phyloP scores from a whole-genome alignment of 2,888 invertebrate species.

The Brachyptera putata region DNA sequence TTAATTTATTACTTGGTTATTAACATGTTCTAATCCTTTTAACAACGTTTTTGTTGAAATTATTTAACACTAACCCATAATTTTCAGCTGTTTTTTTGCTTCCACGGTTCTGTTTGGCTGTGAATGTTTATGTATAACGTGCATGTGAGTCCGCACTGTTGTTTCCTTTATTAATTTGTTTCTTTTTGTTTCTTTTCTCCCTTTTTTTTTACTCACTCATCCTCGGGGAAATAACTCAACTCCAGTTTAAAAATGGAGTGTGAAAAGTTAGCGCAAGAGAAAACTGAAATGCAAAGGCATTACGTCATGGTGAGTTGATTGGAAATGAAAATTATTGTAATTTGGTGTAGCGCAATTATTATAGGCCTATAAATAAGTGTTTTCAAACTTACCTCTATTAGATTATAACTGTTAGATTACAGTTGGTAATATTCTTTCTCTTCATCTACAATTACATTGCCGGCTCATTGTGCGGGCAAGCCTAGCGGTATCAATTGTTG shows the following conservation, averaged over 20 bases:
- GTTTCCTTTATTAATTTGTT: slow-evolving; percentile 40
- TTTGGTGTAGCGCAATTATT: too few species aligned
- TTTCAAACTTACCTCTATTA: too few species aligned
- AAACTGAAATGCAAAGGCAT: slow-evolving; percentile 84
- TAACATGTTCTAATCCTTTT: slow-evolving; percentile 9
- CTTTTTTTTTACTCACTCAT: slow-evolving; percentile 24
- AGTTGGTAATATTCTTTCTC: too few species aligned
- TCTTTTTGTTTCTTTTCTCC: slow-evolving; percentile 34
- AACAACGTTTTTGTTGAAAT: slow-evolving; percentile 13
- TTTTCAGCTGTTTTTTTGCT: slow-evolving; percentile 16
- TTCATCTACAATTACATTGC: too few species aligned
- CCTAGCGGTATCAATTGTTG: too few species aligned
- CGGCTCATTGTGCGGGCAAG: too few species aligned
- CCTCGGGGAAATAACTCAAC: slow-evolving; percentile 29
- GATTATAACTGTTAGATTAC: too few species aligned
- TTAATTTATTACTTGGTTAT: slow-evolving; percentile 7
- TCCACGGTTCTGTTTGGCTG: background rate
- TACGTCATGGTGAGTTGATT: slow-evolving; percentile 76
- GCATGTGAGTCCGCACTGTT: slow-evolving; percentile 39
- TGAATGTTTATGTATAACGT: slow-evolving; percentile 4
- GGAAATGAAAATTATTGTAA: too few species aligned
- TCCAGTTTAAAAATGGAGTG: slow-evolving; percentile 77
- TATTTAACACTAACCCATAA: slow-evolving; percentile 20
- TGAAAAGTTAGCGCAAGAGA: slow-evolving; percentile 80
- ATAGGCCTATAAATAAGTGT: too few species aligned